Base-by-base conservation (phyloP, 2,888 invertebrate species). In the Aplocera efformata region DNA sequence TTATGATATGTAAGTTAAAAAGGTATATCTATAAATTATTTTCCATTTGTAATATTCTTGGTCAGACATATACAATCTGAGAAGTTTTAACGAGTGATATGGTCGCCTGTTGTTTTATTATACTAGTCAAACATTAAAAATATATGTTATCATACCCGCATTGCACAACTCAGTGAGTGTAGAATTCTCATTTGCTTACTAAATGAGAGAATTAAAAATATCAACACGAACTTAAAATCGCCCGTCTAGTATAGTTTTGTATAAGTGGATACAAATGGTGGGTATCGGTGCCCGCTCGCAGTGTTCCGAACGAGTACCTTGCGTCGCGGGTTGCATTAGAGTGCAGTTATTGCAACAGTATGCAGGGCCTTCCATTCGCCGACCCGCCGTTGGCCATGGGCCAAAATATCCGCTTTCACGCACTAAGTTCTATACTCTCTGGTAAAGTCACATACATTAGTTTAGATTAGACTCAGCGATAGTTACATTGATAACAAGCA, bases 311-410 rank as follows among this genome's bases (percentile, higher is more conserved):
- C 33, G 24, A 32, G 45, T 42, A 37, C 24, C 24, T 34, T 52
- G 51, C 37, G 20, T 31, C 30, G 47, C 45, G 48, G 49, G 66
- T 69, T 75, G 79, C 80, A 73, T 72, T 72, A 72, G 63, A 63
- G 72, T 80, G 83, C 82, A 81, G 76, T 68, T 72, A 67, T 81
- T 83, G 83, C 84, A 78, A 81, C 80, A 80, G 72, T 67, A 63
- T 70, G 67, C 71, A 68, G 67, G 78, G 82, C 85, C 85, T 85
- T 85, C 85, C 84, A 79, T 78, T 85, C 84, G 82, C 84, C 78
- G 76, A 71, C 53, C 45, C 58, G 70, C 71, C 36, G 68, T 59
- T 71, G 79, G 76, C 86, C 85, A 74, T 85, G 86, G 84, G 82
- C 83, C 73, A 58, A 79, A 80, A 85, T 83, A 79, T 71, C 64